A percentile compares a stretch with the other conserved stretches of the same genome.
phyloP scores from a whole-genome alignment of 2,113 vertebrate species.

The Azemiops feae region DNA sequence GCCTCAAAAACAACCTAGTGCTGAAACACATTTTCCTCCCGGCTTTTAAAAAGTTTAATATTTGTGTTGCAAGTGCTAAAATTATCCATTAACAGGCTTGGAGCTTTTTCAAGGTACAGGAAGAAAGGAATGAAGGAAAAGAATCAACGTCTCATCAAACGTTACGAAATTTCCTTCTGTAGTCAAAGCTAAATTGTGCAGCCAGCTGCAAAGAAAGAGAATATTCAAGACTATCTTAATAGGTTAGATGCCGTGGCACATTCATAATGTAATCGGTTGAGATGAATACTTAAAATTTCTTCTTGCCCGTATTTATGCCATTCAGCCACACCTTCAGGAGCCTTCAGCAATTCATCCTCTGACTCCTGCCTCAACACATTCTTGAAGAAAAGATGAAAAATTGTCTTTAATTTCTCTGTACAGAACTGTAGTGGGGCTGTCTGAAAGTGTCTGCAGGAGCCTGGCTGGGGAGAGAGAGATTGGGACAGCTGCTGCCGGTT shows the following conservation, averaged over 20 bases:
- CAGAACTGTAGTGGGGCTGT: too few species aligned
- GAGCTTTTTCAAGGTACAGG: slow-evolving; percentile 5
- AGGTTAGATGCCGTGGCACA: neutral
- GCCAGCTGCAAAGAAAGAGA: slow-evolving; percentile 19
- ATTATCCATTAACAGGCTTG: slow-evolving; percentile 1
- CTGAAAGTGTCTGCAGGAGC: too few species aligned
- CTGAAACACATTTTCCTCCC: neutral
- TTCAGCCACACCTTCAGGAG: neutral
- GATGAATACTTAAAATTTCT: slow-evolving; percentile 22
- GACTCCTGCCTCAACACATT: slow-evolving; percentile 7
- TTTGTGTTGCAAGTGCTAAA: slow-evolving; percentile 5
- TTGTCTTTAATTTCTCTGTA: neutral
- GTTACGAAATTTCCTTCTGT: neutral
- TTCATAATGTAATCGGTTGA: neutral
- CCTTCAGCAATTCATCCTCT: neutral
- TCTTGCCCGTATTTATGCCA: neutral
- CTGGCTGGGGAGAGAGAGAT: too few species aligned
- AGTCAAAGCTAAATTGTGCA: slow-evolving; percentile 7
- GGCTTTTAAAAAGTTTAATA: neutral
- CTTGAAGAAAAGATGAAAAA: neutral
- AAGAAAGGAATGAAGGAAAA: neutral
- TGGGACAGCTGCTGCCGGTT: too few species aligned
- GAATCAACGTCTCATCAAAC: neutral
- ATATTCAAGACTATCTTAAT: slow-evolving; percentile 19
- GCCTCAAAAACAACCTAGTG: slow-evolving; percentile 3